phyloP scores from a whole-genome alignment of 2,113 vertebrate genomes.

The Psilopogon haemacephalus region DNA sequence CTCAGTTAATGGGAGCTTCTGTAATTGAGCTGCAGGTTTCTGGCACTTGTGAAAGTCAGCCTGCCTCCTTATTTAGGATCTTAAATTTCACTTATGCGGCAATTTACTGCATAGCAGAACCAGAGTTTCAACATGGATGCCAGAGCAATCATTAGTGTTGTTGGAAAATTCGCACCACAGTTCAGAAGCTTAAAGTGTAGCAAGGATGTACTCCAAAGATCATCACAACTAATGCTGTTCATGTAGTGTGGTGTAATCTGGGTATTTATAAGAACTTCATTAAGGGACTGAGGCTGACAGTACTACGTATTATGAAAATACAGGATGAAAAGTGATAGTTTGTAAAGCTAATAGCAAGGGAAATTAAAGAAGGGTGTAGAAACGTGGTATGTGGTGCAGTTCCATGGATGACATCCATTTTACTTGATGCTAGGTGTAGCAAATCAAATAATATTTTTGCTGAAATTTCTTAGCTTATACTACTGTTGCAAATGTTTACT shows the following conservation, averaged over 20 bases:
- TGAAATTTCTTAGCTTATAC: background rate
- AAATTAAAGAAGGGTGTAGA: background rate
- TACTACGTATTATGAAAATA: background rate
- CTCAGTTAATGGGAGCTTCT: background rate
- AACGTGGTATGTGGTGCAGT: background rate
- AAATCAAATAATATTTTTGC: background rate
- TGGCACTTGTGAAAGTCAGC: background rate
- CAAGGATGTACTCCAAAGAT: background rate
- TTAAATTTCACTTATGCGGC: background rate
- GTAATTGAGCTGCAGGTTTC: background rate
- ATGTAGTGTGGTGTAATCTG: background rate
- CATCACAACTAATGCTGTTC: background rate
- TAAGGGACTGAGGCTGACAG: background rate
- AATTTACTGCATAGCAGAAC: background rate
- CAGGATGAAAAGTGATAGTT: background rate
- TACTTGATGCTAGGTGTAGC: background rate
- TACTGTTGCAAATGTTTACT: background rate
- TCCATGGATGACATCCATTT: background rate
- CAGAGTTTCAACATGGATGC: background rate
- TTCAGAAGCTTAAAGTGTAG: background rate
- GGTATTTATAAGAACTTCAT: background rate
- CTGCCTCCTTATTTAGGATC: background rate
- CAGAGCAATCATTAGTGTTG: background rate
- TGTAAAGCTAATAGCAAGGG: background rate
- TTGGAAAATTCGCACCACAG: background rate